Evolutionary conservation across 2,113 vertebrate genomes (phyloP).

Genomic region (Brienomyrus brachyistius): DNA sequence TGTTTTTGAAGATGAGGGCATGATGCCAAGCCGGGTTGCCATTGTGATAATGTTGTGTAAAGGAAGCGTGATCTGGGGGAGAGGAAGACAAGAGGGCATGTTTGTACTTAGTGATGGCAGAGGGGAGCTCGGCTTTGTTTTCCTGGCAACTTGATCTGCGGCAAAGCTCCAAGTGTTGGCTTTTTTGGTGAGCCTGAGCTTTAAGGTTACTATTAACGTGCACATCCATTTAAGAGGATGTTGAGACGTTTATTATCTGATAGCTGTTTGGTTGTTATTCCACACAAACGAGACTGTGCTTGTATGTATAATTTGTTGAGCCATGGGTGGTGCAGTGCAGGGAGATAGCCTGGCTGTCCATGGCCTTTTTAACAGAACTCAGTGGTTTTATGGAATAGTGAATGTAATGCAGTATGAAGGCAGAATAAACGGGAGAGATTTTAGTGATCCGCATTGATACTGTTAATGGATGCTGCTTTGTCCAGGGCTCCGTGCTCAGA

Average conservation of each 20-base stretch:
- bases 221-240: neutral
- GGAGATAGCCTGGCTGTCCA: neutral
- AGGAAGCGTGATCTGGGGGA: conserved; percentile 22
- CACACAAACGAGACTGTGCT: neutral
- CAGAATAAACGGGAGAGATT: neutral
- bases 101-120: neutral
- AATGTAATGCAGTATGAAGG: neutral
- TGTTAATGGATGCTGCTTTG: neutral
- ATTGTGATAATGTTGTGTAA: conserved; percentile 26
- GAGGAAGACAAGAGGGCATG: conserved; percentile 20
- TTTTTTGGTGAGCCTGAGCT: neutral
- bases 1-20: conserved; percentile 12
- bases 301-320: neutral
- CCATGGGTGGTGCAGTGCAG: neutral
- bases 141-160: neutral
- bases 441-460: neutral
- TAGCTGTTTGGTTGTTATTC: neutral
- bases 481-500: neutral
- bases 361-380: neutral
- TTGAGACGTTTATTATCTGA: neutral
- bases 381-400: neutral
- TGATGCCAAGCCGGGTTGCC: conserved; percentile 4
- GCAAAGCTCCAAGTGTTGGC: neutral
- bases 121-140: neutral
- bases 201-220: neutral